A percentile compares a stretch with the other conserved stretches of the same genome.
Conservation (phyloP, 2,888 invertebrate genomes). For the Biston betularia region DNA sequence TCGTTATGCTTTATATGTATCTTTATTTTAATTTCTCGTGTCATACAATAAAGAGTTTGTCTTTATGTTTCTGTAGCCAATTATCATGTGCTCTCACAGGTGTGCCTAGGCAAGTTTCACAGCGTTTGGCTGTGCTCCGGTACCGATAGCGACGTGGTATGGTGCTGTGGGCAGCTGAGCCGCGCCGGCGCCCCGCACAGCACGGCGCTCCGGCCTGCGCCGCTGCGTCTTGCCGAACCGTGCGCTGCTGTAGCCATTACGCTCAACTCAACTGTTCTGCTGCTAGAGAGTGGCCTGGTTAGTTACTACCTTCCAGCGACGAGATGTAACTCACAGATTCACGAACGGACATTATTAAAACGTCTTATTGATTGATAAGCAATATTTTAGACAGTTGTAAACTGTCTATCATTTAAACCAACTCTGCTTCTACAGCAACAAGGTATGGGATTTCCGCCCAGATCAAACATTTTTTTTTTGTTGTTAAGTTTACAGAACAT, state of each 20-base stretch:
- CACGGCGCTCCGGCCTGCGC: conserved; percentile 85
- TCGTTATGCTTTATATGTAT: too few species aligned
- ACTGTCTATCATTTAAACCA: too few species aligned
- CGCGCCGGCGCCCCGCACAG: conserved; percentile 89
- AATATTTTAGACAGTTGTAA: too few species aligned
- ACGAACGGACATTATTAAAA: too few species aligned
- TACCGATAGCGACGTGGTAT: conserved; percentile 82
- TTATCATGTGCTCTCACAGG: conserved; percentile 67
- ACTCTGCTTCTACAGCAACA: too few species aligned
- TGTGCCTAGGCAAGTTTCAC: conserved; percentile 92
- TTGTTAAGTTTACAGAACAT: too few species aligned
- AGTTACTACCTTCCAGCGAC: conserved; percentile 48
- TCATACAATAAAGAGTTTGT: too few species aligned
- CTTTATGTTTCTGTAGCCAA: background rate
- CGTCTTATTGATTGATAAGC: too few species aligned
- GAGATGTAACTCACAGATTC: too few species aligned
- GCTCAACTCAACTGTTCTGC: conserved; percentile 89
- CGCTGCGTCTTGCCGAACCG: conserved; percentile 67
- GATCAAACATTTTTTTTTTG: too few species aligned
- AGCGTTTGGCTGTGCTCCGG: conserved; percentile 87
- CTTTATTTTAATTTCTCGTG: too few species aligned
- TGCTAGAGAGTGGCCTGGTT: conserved; percentile 88
- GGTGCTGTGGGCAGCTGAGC: conserved; percentile 93
- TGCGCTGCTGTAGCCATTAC: conserved; percentile 86
- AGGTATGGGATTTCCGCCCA: too few species aligned